phyloP scores from a whole-genome alignment of 1,140 invertebrate genomes.

The Onthophagus taurus region DNA sequence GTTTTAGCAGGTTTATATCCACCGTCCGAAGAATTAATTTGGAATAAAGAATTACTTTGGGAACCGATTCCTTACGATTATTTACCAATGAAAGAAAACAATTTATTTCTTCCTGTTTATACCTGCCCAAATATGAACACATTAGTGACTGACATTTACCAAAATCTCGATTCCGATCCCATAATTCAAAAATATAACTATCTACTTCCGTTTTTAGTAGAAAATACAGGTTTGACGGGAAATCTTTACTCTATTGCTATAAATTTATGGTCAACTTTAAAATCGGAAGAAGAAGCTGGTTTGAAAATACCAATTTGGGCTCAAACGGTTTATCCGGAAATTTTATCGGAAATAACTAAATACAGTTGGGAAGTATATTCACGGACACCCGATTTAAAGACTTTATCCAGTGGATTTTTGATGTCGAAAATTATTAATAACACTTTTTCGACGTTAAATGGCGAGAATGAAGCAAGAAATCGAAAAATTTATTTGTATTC shows the following conservation, averaged over 20 bases:
- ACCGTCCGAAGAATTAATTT: slow-evolving; percentile 25
- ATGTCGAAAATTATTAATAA: slow-evolving; percentile 27
- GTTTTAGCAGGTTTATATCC: slow-evolving; percentile 36
- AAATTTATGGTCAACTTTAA: neutral
- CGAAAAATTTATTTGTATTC: slow-evolving; percentile 25
- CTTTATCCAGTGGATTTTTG: neutral
- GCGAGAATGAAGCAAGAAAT: slow-evolving; percentile 6
- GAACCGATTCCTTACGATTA: slow-evolving; percentile 33
- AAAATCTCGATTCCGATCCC: neutral
- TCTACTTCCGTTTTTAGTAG: neutral
- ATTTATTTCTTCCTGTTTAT: no score
- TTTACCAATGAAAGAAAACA: slow-evolving; percentile 24
- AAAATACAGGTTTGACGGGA: neutral
- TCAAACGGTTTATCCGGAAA: neutral
- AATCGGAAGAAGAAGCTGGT: neutral
- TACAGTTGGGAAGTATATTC: neutral
- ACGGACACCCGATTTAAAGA: neutral
- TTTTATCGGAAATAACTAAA: neutral
- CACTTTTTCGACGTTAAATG: slow-evolving; percentile 14
- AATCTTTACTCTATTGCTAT: neutral
- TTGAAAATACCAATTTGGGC: neutral
- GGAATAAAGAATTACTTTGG: slow-evolving; percentile 32
- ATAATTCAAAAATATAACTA: neutral
- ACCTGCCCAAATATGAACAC: no score
- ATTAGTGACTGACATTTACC: neutral